phyloP scores from a whole-genome alignment of 92 coral and sea anemone species.

The Heliopora coerulea region DNA sequence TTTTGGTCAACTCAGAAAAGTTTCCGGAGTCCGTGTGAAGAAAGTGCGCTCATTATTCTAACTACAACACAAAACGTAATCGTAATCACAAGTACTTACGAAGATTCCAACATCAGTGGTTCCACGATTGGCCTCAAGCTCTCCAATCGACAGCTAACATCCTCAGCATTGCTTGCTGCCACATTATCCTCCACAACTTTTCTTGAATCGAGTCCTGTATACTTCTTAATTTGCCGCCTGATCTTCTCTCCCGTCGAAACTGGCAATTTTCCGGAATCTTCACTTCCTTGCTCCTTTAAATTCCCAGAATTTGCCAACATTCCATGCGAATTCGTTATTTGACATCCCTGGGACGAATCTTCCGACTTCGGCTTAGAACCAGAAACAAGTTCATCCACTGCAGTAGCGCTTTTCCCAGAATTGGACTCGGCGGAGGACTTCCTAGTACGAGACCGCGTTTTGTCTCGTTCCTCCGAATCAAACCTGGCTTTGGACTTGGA shows the following conservation, averaged over 20 bases:
- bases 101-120: conserved; percentile 2
- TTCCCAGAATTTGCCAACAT: conserved; percentile 8
- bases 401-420: not conserved
- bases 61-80: too few species aligned
- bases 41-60: too few species aligned
- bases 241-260: conserved; percentile 10
- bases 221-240: conserved; percentile 28
- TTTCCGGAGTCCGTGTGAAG: too few species aligned
- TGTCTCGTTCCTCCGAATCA: conserved; percentile 14
- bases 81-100: conserved; percentile 5
- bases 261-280: not conserved
- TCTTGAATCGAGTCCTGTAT: conserved; percentile 12
- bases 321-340: not conserved
- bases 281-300: conserved; percentile 9
- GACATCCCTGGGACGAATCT: conserved; percentile 5
- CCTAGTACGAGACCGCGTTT: conserved; percentile 2
- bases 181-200: conserved; percentile 21
- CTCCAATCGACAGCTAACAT: too few species aligned
- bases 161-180: not conserved
- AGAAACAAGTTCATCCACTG: not conserved
- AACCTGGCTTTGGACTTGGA: conserved; percentile 2
- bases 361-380: conserved; percentile 3
- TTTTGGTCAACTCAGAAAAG: too few species aligned
- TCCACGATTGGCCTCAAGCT: too few species aligned
- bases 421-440: not conserved